Evolutionary conservation across 2,888 invertebrate species (phyloP), one percentile per base, ranked within the genome.

Genomic region (Epistrophe grossulariae): DNA sequence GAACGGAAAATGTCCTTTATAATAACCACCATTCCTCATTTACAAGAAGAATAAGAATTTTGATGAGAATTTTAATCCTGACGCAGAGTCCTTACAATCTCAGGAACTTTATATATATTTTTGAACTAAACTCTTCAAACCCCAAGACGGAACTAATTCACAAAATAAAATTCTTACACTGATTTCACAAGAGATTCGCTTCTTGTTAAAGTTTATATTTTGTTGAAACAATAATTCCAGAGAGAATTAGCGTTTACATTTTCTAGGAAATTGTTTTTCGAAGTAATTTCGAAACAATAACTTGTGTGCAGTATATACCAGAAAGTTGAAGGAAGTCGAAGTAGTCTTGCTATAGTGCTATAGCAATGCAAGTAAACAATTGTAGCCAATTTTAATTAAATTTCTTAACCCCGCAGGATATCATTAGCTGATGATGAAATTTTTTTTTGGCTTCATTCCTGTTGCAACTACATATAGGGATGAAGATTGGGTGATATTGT

Each of bases 351-450:
- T 66, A 24, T 24, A 7, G 6, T 48, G 6, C 24, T n/a, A 31
- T 8, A 31, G 13, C 9, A 31, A 6, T n/a, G 8, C 35, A 35
- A 57, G n/a, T 60, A 60, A 40, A 72, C 55, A 76, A 76, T 64
- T 55, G 71, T 19, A 59, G 57, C 64, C 71, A 77, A 82, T 82
- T 82, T 77, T 72, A 82, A 82, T 82, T 77, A 77, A 82, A 77
- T 82, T 82, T 72, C 77, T 66, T 43, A 19, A 28, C 71, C 35
- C 28, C 19, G n/a, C n/a, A 35, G 66, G 80, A 59, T 59, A 80
- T 80, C 66, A 74, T 73, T 59, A 71, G 77, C 71, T 40, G 62
- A 24, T 10, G 17, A 43, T 8, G n/a, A 28, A 10, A 4, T 55
- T 64, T 13, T 38, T 19, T 48, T 10, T 68, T 50, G 1, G 24